A percentile compares a stretch with the other conserved stretches of the same genome.
phyloP scores from a whole-genome alignment of 2,888 invertebrate genomes.

The Ectemnius cavifrons region DNA sequence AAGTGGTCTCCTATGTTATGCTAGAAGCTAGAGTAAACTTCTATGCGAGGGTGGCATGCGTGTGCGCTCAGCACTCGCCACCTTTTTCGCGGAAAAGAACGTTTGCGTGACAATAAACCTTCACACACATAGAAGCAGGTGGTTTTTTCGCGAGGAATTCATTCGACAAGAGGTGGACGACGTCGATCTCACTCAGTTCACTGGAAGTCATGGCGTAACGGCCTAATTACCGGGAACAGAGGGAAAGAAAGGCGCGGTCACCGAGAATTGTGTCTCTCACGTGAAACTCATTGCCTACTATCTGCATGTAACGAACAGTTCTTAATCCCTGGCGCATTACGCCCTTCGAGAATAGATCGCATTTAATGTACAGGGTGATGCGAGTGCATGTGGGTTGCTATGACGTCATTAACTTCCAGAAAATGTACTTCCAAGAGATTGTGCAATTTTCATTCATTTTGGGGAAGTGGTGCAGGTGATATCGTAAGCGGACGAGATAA shows the following conservation, averaged over 20 bases:
- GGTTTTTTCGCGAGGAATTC: conserved; percentile 3
- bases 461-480: no score
- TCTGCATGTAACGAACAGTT: conserved; percentile 11
- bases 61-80: conserved; percentile 3
- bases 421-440: no score
- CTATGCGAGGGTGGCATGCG: conserved; percentile 8
- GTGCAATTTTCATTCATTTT: no score
- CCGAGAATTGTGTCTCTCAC: background rate
- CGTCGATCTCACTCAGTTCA: conserved; percentile 14
- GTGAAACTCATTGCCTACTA: background rate
- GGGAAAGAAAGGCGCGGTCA: conserved; percentile 9
- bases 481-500: no score
- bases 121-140: background rate
- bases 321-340: conserved; percentile 9
- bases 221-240: conserved; percentile 1
- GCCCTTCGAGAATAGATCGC: background rate
- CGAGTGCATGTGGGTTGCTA: no score
- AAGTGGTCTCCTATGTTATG: conserved; percentile 10
- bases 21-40: conserved; percentile 16
- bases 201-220: conserved; percentile 4
- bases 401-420: no score
- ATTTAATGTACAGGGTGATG: background rate
- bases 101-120: conserved; percentile 45
- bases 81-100: conserved; percentile 51
- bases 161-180: conserved; percentile 5